phyloP scores from a whole-genome alignment of 2,888 invertebrate genomes.

The Arctia plantaginis region DNA sequence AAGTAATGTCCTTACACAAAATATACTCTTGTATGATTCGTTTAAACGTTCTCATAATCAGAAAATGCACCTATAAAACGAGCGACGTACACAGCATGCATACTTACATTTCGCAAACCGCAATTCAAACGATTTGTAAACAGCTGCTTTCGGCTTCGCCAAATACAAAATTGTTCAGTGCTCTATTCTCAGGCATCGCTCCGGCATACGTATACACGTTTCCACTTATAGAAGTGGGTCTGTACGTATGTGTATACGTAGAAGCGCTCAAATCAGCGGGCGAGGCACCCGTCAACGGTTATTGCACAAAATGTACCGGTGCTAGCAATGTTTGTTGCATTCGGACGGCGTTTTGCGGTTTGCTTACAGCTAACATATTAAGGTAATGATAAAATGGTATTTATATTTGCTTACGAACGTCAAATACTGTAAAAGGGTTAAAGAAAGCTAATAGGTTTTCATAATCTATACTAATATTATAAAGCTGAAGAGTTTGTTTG shows the following conservation, averaged over 20 bases:
- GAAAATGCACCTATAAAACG: neutral
- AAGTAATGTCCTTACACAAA: no score
- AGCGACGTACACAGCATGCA: neutral
- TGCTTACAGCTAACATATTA: neutral
- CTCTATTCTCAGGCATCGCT: neutral
- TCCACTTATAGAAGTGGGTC: no score
- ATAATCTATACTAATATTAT: no score
- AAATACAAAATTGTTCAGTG: constrained; percentile 1
- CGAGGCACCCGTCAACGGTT: constrained; percentile 10
- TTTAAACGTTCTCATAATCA: neutral
- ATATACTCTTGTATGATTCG: no score
- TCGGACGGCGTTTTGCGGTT: neutral
- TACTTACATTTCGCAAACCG: neutral
- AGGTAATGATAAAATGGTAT: neutral
- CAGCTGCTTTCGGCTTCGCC: neutral
- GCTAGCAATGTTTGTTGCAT: neutral
- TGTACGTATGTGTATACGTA: neutral
- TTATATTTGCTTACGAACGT: neutral
- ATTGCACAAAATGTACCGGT: neutral
- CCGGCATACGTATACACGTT: no score
- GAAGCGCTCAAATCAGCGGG: neutral
- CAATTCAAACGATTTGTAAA: neutral
- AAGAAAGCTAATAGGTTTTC: no score
- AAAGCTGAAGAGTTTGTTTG: no score
- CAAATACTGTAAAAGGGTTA: no score